Percentiles rank a stretch among this genome's conserved stretches.
Evolutionary conservation across 2,888 invertebrate genomes (phyloP).

Genomic region (Cerceris rybyensis): DNA sequence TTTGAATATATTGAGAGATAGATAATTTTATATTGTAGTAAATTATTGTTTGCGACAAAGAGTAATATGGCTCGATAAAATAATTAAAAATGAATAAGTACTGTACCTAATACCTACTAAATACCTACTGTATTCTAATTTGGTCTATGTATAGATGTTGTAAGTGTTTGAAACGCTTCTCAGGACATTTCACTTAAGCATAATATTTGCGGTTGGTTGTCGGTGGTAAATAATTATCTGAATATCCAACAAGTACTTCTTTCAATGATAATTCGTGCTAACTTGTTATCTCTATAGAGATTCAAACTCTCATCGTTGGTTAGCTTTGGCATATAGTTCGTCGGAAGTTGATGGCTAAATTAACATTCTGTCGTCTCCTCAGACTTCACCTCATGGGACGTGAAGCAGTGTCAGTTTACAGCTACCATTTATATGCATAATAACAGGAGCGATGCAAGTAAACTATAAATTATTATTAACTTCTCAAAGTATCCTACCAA

Average conservation of each 20-base stretch:
- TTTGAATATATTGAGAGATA: too few relatives aligned
- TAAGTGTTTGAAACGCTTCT: too few relatives aligned
- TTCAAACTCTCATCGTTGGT: neutral
- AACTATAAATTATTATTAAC: slow-evolving; percentile 35
- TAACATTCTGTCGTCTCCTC: slow-evolving; percentile 25
- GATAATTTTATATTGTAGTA: too few relatives aligned
- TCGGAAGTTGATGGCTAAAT: slow-evolving; percentile 17
- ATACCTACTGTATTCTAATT: too few relatives aligned
- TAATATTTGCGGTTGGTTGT: neutral
- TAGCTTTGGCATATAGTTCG: slow-evolving; percentile 3
- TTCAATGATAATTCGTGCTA: neutral
- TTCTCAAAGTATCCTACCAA: slow-evolving; percentile 5
- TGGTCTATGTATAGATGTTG: too few relatives aligned
- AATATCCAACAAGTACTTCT: neutral
- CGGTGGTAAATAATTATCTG: neutral
- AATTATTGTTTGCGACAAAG: too few relatives aligned
- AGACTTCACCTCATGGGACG: slow-evolving; percentile 17
- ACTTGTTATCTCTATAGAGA: slow-evolving; percentile 4
- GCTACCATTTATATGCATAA: slow-evolving; percentile 7
- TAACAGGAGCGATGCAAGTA: neutral
- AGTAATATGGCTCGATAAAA: too few relatives aligned
- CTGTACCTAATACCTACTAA: too few relatives aligned
- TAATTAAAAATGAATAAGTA: too few relatives aligned
- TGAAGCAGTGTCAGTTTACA: slow-evolving; percentile 14
- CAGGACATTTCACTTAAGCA: neutral